A percentile compares a stretch with the other conserved stretches of the same genome.
phyloP scores from a whole-genome alignment of 2,797 vertebrate genomes.

The Argentina silus region DNA sequence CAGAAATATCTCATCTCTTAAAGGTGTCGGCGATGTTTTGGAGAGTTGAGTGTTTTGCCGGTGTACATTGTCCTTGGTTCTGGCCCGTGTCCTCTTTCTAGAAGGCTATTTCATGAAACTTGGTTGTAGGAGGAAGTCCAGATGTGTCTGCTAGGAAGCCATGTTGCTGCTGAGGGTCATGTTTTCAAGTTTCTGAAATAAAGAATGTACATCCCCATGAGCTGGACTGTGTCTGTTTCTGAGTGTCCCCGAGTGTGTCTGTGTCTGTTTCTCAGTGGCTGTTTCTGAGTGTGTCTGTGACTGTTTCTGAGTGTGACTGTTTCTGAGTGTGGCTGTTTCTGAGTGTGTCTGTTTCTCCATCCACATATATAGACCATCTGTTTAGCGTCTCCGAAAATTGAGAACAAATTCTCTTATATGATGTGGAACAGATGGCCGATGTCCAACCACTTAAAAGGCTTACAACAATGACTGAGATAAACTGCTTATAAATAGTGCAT shows the following conservation, averaged over 20 bases:
- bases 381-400: no score
- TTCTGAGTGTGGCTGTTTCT: no score
- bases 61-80: slow-evolving; percentile 19
- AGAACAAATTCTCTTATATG: no score
- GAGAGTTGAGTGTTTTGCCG: slow-evolving; percentile 21
- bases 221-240: not conserved
- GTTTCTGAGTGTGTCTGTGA: not conserved
- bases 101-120: slow-evolving; percentile 23
- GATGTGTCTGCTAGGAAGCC: slow-evolving; percentile 48
- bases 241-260: not conserved
- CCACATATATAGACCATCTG: no score
- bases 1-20: not conserved
- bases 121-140: slow-evolving; percentile 30
- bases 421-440: no score
- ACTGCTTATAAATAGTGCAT: no score
- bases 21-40: not conserved
- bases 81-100: slow-evolving; percentile 24
- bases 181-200: slow-evolving; percentile 69
- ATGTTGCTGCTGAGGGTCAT: slow-evolving; percentile 63
- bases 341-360: no score
- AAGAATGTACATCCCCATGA: slow-evolving; percentile 70
- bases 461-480: no score
- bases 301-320: no score
- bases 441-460: no score
- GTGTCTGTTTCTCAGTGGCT: not conserved